These are phyloP conservation scores for Conus ventricosus DNA, from an alignment of 1,140 invertebrate species.

Conservation along the genomic window DNA sequence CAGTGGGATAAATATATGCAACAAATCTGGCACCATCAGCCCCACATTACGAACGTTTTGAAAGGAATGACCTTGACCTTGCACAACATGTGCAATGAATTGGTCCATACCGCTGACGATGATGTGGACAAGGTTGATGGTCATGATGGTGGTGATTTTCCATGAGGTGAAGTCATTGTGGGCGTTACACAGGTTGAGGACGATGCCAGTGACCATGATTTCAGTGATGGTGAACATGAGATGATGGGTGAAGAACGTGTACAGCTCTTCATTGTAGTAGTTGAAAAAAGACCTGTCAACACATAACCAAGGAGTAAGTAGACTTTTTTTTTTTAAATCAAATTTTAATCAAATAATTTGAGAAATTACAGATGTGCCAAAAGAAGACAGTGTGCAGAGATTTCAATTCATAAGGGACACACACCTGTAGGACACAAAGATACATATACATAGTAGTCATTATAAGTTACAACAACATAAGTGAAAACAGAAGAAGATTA, in stretches of 20 bases:
- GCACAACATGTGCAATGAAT: slow-evolving; percentile 84
- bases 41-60: slow-evolving; percentile 82
- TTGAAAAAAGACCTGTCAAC: slow-evolving; percentile 77
- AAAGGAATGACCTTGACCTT: slow-evolving; percentile 80
- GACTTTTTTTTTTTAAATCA: not conserved
- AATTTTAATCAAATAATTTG: not conserved
- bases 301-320: not conserved
- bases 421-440: too few relatives aligned
- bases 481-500: too few relatives aligned
- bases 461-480: too few relatives aligned
- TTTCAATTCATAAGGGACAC: too few relatives aligned
- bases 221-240: slow-evolving; percentile 83
- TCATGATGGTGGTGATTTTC: slow-evolving; percentile 80
- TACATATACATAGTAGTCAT: too few relatives aligned
- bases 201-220: slow-evolving; percentile 81
- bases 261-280: slow-evolving; percentile 90
- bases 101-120: slow-evolving; percentile 85
- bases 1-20: slow-evolving; percentile 81
- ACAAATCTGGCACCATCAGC: slow-evolving; percentile 85
- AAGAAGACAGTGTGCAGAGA: not conserved
- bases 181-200: slow-evolving; percentile 75
- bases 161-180: slow-evolving; percentile 79
- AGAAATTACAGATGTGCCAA: not conserved
- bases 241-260: slow-evolving; percentile 79
- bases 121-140: slow-evolving; percentile 84